phyloP scores from a whole-genome alignment of 2,113 vertebrate genomes.

The Petrocephalus zakoni region DNA sequence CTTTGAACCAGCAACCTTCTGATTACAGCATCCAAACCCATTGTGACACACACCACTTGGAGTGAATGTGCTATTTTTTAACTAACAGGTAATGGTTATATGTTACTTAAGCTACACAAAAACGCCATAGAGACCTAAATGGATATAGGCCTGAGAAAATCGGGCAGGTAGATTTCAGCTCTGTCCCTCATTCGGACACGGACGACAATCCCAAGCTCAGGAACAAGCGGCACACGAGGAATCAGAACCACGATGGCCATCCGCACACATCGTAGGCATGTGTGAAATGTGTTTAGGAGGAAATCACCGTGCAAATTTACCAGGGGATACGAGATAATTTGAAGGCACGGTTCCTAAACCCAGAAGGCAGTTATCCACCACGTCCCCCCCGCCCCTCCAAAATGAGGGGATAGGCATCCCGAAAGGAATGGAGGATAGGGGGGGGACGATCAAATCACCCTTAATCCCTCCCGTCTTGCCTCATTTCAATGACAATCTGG shows the following conservation, averaged over 20 bases:
- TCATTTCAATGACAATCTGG: conserved; percentile 44
- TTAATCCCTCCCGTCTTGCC: conserved; percentile 35
- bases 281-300: conserved; percentile 18
- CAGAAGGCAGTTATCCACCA: conserved; percentile 21
- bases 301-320: conserved; percentile 27
- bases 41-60: background rate
- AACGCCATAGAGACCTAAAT: background rate
- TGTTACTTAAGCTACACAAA: background rate
- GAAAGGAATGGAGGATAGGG: background rate
- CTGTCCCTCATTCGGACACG: background rate
- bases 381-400: background rate
- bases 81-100: background rate
- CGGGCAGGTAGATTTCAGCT: no score
- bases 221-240: background rate
- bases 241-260: background rate
- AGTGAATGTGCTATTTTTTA: background rate
- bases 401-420: conserved; percentile 24
- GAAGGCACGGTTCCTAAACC: conserved; percentile 11
- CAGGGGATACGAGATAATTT: conserved; percentile 26
- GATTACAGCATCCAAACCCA: background rate
- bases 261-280: background rate
- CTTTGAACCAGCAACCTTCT: background rate
- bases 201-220: background rate
- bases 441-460: conserved; percentile 24
- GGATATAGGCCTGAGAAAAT: background rate